phyloP scores from a whole-genome alignment of 2,888 invertebrate species.

The Micoletzkya japonica region DNA sequence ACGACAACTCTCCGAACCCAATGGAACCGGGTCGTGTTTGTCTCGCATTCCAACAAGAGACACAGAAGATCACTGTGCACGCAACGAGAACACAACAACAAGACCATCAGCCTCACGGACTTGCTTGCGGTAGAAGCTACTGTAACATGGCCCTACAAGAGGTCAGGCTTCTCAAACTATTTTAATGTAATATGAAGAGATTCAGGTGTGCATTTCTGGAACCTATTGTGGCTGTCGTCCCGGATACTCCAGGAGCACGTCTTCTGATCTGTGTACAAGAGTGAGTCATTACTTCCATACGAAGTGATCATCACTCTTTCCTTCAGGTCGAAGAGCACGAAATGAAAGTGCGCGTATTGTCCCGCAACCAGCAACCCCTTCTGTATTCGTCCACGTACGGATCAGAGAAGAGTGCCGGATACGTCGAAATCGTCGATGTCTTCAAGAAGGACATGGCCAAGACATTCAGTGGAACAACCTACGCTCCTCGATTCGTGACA shows the following conservation, averaged over 20 bases:
- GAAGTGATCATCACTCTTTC: not conserved
- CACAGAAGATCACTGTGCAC: not conserved
- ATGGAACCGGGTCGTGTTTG: constrained; percentile 57
- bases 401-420: constrained; percentile 41
- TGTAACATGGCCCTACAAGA: not conserved
- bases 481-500: constrained; percentile 49
- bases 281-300: not conserved
- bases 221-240: constrained; percentile 58
- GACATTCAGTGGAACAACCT: constrained; percentile 54
- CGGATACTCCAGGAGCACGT: constrained; percentile 53
- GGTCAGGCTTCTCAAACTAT: not conserved
- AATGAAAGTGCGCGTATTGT: constrained; percentile 24
- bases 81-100: not conserved
- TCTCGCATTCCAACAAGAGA: constrained; percentile 39
- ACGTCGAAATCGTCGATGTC: constrained; percentile 60
- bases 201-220: constrained; percentile 60
- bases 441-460: constrained; percentile 56
- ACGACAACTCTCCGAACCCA: constrained; percentile 57
- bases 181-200: too few relatives aligned
- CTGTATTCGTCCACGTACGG: constrained; percentile 61
- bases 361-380: constrained; percentile 41
- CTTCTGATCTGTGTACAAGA: constrained; percentile 33
- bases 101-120: not conserved
- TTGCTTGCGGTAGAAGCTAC: not conserved
- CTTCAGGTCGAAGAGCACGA: not conserved